A percentile compares a stretch with the other conserved stretches of the same genome.
phyloP scores from a whole-genome alignment of 2,797 vertebrate species.

The Manis javanica region DNA sequence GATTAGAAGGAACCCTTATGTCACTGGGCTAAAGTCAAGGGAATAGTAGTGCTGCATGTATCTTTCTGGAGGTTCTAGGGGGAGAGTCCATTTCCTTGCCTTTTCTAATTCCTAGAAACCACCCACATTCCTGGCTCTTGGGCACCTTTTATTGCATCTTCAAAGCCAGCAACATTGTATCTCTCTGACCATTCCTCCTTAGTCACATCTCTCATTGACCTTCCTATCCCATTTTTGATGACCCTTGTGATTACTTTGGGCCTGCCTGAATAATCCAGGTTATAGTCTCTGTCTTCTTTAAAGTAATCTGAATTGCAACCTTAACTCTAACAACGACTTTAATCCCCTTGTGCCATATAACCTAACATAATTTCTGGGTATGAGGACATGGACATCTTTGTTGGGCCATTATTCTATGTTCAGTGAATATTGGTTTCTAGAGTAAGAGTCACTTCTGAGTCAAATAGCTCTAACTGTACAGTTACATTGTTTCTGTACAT shows the following conservation, averaged over 20 bases:
- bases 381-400: not conserved
- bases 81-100: not conserved
- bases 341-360: not conserved
- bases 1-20: not conserved
- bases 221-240: not conserved
- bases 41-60: not conserved
- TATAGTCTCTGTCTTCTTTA: not conserved
- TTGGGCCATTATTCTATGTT: not conserved
- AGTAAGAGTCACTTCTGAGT: constrained; percentile 37
- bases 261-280: not conserved
- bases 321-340: not conserved
- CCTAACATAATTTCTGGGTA: not conserved
- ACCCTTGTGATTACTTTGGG: not conserved
- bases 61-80: not conserved
- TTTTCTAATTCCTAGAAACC: not conserved
- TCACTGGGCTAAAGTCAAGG: not conserved
- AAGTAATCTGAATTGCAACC: not conserved
- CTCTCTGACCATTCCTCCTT: not conserved
- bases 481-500: not conserved
- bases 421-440: not conserved
- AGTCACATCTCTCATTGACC: not conserved
- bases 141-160: not conserved
- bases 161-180: not conserved
- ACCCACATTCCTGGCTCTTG: not conserved
- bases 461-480: not conserved